Conservation (phyloP, 2,113 vertebrate genomes). For the Elephantulus edwardii region DNA sequence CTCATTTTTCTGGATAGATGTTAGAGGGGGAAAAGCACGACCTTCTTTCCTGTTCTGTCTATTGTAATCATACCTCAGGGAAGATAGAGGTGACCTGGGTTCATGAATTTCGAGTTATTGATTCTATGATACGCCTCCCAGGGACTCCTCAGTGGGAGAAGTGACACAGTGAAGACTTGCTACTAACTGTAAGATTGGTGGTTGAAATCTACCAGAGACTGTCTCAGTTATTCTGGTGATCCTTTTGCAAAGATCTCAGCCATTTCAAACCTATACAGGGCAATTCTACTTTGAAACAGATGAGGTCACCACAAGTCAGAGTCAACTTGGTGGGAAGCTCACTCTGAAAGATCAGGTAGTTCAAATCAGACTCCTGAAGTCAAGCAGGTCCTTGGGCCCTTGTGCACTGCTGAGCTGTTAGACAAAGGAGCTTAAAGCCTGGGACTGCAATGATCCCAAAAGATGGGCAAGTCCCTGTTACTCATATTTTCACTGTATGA, state of each 20-base stretch:
- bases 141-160: background rate
- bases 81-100: background rate
- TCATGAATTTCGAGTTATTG: background rate
- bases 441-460: background rate
- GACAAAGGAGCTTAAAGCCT: background rate
- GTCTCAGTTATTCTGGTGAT: background rate
- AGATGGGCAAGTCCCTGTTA: background rate
- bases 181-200: background rate
- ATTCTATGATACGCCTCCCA: no score
- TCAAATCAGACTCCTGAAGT: background rate
- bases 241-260: background rate
- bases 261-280: background rate
- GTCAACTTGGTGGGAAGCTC: background rate
- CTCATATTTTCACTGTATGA: background rate
- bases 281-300: background rate
- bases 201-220: background rate
- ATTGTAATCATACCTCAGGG: background rate
- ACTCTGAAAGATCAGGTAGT: background rate
- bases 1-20: slow-evolving; percentile 10
- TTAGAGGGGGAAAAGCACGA: background rate
- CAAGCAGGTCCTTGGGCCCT: background rate
- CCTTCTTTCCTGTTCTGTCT: background rate
- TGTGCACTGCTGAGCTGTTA: background rate
- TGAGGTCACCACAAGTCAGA: background rate
- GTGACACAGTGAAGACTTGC: background rate